A percentile compares a stretch with the other conserved stretches of the same genome.
phyloP scores from a whole-genome alignment of 2,888 invertebrate species.

The Atrina japonica region DNA sequence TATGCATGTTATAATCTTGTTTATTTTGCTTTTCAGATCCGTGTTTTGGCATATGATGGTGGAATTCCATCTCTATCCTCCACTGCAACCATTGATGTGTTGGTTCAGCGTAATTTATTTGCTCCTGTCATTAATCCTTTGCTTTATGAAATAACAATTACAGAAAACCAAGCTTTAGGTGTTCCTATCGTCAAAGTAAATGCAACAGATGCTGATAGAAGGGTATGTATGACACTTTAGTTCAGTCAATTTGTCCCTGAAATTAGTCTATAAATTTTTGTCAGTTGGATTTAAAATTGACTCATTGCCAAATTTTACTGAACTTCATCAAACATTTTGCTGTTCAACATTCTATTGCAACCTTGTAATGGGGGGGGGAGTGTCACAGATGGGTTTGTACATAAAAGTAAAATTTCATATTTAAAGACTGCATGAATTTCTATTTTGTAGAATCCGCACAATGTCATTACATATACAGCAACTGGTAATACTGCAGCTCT shows the following conservation, averaged over 20 bases:
- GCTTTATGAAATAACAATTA: slow-evolving; percentile 59
- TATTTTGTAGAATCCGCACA: slow-evolving; percentile 68
- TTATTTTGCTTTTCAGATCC: slow-evolving; percentile 67
- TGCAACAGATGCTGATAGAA: slow-evolving; percentile 67
- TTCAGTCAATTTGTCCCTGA: background rate
- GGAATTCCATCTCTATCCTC: slow-evolving; percentile 67
- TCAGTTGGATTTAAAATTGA: too few species aligned
- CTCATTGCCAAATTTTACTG: too few species aligned
- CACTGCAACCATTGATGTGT: slow-evolving; percentile 63
- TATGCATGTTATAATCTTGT: too few species aligned
- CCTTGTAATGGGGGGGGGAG: too few species aligned
- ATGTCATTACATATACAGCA: slow-evolving; percentile 65
- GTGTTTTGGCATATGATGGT: slow-evolving; percentile 70
- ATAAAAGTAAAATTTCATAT: too few species aligned
- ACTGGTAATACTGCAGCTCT: slow-evolving; percentile 58
- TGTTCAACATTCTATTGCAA: too few species aligned
- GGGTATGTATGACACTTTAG: slow-evolving; percentile 20
- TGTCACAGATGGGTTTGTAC: too few species aligned
- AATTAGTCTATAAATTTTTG: too few species aligned
- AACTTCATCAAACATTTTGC: too few species aligned
- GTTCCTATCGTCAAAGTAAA: slow-evolving; percentile 54
- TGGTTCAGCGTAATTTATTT: slow-evolving; percentile 61
- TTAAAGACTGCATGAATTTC: too few species aligned
- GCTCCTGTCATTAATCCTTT: slow-evolving; percentile 54
- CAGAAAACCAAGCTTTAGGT: slow-evolving; percentile 68